Evolutionary conservation across 1,140 invertebrate species (phyloP).

Genomic region (Eumaeus atala): DNA sequence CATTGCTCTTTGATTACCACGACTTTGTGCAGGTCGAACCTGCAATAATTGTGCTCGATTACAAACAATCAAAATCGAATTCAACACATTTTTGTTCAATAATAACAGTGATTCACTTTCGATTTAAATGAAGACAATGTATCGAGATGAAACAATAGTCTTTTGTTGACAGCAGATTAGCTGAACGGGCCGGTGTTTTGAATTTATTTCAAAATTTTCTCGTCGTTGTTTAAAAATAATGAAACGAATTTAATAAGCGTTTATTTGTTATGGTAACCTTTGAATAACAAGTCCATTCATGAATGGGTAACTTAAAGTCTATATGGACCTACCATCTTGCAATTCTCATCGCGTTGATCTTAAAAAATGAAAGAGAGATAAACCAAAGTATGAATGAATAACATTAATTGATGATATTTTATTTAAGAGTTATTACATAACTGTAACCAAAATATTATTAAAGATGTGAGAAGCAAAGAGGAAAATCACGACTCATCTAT

Average conservation of each 20-base stretch:
- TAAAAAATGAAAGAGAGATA: too few species aligned
- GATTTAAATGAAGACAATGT: constrained; percentile 69
- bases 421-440: too few species aligned
- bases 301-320: constrained; percentile 9
- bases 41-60: constrained; percentile 49
- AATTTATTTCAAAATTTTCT: constrained; percentile 59
- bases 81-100: constrained; percentile 63
- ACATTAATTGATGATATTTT: too few species aligned
- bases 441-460: too few species aligned
- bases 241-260: constrained; percentile 33
- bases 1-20: constrained; percentile 58
- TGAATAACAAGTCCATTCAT: constrained; percentile 10
- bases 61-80: constrained; percentile 66
- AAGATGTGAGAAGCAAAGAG: too few species aligned
- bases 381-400: too few species aligned
- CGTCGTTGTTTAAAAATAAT: constrained; percentile 58
- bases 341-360: too few species aligned
- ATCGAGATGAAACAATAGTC: constrained; percentile 62
- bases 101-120: constrained; percentile 72
- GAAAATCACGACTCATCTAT: too few species aligned
- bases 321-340: too few species aligned
- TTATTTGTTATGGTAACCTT: constrained; percentile 3
- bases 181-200: constrained; percentile 70
- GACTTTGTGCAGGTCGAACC: constrained; percentile 57
- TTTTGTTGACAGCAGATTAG: constrained; percentile 70